These are phyloP conservation scores for Teleogryllus occipitalis DNA, from an alignment of 1,140 invertebrate genomes.

Conservation along the genomic window DNA sequence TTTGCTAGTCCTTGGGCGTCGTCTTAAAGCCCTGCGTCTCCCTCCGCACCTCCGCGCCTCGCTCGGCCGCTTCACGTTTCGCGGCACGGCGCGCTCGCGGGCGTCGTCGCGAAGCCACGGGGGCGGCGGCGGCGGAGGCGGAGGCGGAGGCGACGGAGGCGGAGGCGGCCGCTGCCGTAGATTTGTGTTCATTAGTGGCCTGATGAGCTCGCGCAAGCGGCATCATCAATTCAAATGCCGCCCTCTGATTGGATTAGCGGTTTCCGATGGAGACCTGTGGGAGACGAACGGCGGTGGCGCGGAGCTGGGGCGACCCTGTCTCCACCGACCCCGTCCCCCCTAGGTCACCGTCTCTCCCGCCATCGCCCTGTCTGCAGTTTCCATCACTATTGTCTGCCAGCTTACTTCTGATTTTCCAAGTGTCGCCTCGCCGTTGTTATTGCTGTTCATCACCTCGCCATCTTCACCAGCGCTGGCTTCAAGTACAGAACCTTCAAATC, in stretches of 20 bases:
- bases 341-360: background rate
- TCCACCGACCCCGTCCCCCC: background rate
- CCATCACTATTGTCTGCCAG: too few relatives aligned
- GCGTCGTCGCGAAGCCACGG: background rate
- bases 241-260: background rate
- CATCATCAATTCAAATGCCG: background rate
- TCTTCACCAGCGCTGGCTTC: too few relatives aligned
- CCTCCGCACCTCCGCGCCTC: too few relatives aligned
- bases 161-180: background rate
- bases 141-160: too few relatives aligned
- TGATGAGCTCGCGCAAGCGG: background rate
- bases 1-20: too few relatives aligned
- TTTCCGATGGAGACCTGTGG: background rate
- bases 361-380: too few relatives aligned
- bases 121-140: too few relatives aligned
- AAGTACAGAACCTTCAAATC: too few relatives aligned
- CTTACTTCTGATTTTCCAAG: too few relatives aligned
- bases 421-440: too few relatives aligned
- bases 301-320: background rate
- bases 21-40: background rate
- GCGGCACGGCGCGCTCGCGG: background rate
- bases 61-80: background rate
- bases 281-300: background rate
- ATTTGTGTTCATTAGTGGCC: constrained; percentile 4
- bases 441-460: too few relatives aligned